Evolutionary conservation across 2,113 vertebrate genomes (phyloP).

Genomic region (Stercorarius parasiticus): DNA sequence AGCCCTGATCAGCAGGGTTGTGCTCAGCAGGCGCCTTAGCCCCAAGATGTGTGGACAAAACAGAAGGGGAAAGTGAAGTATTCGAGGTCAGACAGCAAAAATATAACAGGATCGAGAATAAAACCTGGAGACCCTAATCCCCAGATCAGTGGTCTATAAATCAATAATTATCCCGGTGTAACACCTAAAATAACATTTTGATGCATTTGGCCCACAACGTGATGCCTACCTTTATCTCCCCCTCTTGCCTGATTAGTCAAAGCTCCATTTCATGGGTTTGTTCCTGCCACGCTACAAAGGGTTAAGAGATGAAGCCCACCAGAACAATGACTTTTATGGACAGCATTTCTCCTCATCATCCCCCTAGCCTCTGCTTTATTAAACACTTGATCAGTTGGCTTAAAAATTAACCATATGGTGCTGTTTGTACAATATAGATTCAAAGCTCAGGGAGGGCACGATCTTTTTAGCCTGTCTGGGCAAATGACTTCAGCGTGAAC

Average conservation of each 20-base stretch:
- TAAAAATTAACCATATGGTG: slow-evolving; percentile 78
- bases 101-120: not conserved
- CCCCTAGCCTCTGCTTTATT: slow-evolving; percentile 74
- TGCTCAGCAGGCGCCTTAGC: not conserved
- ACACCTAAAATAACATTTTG: not conserved
- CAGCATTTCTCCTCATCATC: slow-evolving; percentile 9
- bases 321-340: not conserved
- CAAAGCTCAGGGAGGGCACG: slow-evolving; percentile 63
- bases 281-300: not conserved
- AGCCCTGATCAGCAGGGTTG: not conserved
- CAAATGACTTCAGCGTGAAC: slow-evolving; percentile 53
- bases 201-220: not conserved
- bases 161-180: not conserved
- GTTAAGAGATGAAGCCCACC: not conserved
- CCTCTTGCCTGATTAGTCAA: not conserved
- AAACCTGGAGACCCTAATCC: not conserved
- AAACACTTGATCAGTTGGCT: slow-evolving; percentile 75
- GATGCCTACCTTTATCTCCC: not conserved
- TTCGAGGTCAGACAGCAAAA: not conserved
- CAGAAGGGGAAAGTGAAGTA: not conserved
- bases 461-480: slow-evolving; percentile 67
- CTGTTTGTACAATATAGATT: slow-evolving; percentile 68
- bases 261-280: not conserved
- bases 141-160: not conserved
- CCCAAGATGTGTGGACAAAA: not conserved